Percentiles rank a stretch among this genome's conserved stretches.
These are phyloP conservation scores for Myrmecobius fasciatus DNA, from an alignment of 2,113 vertebrate genomes.

Conservation along the genomic window DNA sequence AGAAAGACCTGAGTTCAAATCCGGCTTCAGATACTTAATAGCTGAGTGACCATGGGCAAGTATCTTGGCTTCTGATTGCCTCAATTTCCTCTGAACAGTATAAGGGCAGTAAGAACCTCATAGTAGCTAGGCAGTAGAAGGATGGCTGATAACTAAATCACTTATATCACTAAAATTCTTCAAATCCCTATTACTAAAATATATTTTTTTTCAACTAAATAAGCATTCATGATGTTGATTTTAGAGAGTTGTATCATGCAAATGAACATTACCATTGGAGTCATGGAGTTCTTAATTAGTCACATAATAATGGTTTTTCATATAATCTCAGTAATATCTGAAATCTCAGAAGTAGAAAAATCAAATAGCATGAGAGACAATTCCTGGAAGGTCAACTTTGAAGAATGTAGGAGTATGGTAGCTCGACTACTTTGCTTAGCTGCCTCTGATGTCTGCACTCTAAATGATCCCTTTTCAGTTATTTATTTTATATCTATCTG, in stretches of 20 bases:
- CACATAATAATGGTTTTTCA: not conserved
- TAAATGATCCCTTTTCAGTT: constrained; percentile 38
- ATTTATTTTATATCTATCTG: constrained; percentile 8
- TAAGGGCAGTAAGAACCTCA: no score
- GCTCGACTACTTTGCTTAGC: not conserved
- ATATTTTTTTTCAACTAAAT: not conserved
- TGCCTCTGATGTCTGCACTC: not conserved
- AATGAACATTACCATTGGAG: not conserved
- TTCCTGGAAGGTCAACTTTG: not conserved
- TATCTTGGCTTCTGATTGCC: not conserved
- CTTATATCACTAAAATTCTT: not conserved
- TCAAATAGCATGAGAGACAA: not conserved
- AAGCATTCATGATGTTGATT: not conserved
- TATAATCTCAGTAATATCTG: not conserved
- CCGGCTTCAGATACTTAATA: not conserved
- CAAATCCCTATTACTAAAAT: not conserved
- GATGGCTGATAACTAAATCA: not conserved
- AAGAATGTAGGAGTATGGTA: not conserved
- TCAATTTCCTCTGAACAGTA: not conserved
- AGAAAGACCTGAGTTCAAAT: not conserved
- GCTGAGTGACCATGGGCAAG: not conserved
- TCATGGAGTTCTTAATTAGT: not conserved
- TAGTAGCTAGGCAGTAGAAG: not conserved
- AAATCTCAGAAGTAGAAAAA: constrained; percentile 24
- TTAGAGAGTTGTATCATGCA: not conserved